These are phyloP conservation scores for Mastomys natalensis DNA, from an alignment of 2,113 vertebrate genomes.

Conservation along the genomic window DNA sequence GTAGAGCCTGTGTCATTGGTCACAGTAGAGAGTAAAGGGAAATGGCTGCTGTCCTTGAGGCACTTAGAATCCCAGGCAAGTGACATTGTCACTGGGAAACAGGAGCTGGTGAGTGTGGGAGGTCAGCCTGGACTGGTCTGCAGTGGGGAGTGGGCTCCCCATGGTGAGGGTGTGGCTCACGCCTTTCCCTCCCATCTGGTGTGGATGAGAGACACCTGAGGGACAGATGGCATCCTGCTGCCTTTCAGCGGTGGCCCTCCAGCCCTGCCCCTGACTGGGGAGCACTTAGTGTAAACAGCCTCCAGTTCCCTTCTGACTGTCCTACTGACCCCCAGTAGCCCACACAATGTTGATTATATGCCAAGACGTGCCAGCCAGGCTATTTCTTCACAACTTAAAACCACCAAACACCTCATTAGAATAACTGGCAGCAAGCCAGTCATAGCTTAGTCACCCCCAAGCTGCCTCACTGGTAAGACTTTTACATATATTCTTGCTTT, in stretches of 20 bases:
- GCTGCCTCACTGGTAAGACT: background rate
- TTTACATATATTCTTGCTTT: background rate
- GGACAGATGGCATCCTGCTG: background rate
- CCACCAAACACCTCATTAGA: background rate
- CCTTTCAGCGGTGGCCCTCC: background rate
- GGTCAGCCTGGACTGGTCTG: background rate
- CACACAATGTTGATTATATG: background rate
- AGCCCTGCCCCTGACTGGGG: background rate
- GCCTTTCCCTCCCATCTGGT: background rate
- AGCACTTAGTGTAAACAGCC: background rate
- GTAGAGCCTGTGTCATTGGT: background rate
- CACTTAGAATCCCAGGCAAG: background rate
- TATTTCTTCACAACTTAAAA: background rate
- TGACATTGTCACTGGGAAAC: conserved; percentile 28
- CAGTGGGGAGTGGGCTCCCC: background rate
- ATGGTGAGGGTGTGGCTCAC: background rate
- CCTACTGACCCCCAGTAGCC: background rate
- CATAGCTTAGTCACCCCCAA: rapidly evolving
- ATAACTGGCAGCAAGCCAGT: background rate
- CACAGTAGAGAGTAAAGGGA: background rate
- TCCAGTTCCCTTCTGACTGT: background rate
- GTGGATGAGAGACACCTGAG: background rate
- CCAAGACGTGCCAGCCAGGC: background rate
- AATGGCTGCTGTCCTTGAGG: conserved; percentile 75
- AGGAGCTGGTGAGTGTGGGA: background rate